A percentile compares a stretch with the other conserved stretches of the same genome.
Evolutionary conservation across 2,888 invertebrate genomes (phyloP).

Genomic region (Chymomyza amoena): DNA sequence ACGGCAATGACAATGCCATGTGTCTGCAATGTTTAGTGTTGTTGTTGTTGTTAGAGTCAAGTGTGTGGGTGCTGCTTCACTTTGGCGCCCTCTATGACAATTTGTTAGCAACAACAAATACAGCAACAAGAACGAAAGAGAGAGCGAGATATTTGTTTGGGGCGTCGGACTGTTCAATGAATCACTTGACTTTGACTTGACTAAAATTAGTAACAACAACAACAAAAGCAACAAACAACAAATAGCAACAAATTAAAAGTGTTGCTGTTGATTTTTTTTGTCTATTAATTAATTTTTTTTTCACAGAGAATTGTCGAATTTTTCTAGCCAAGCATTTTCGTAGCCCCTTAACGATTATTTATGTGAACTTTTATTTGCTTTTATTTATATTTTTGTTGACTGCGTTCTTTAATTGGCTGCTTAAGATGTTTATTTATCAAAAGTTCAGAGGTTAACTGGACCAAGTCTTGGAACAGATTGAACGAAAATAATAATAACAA

Average conservation of each 20-base stretch:
- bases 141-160: slow-evolving; percentile 6
- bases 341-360: neutral
- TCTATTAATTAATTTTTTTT: neutral
- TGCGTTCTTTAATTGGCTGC: neutral
- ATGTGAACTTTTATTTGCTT: neutral
- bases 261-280: slow-evolving; percentile 34
- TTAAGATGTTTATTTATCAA: neutral
- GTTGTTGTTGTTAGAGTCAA: slow-evolving; percentile 2
- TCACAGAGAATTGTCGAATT: neutral
- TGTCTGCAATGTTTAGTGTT: slow-evolving; percentile 16
- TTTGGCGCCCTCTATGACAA: slow-evolving; percentile 4
- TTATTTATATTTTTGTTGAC: neutral
- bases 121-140: neutral
- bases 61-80: neutral
- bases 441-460: neutral
- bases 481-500: neutral
- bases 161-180: slow-evolving; percentile 33
- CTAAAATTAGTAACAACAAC: slow-evolving; percentile 62
- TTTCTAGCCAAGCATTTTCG: neutral
- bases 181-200: slow-evolving; percentile 71
- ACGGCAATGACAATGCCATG: neutral
- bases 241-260: slow-evolving; percentile 54
- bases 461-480: neutral
- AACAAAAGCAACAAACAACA: slow-evolving; percentile 27
- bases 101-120: neutral